These are phyloP conservation scores for Sceloporus undulatus DNA, from an alignment of 2,113 vertebrate genomes.

Conservation along the genomic window DNA sequence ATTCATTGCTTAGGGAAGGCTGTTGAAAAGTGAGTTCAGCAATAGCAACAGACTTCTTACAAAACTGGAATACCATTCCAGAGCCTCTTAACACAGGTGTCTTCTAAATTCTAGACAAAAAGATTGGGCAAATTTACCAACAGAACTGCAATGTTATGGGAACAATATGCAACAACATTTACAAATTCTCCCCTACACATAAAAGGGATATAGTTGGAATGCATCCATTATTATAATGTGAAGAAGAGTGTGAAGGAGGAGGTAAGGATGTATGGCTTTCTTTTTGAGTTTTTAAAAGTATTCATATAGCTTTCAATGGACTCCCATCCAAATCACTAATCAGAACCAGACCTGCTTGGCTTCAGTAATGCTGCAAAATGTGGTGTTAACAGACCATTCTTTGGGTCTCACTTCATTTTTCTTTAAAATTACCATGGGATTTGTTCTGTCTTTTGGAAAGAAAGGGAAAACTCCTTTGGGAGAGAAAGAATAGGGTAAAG, in stretches of 20 bases:
- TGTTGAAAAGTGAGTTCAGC: not conserved
- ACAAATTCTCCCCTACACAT: not conserved
- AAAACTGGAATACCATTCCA: slow-evolving; percentile 27
- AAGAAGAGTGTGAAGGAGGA: too few relatives aligned
- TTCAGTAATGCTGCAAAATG: not conserved
- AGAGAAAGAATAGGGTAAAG: not conserved
- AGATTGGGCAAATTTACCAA: not conserved
- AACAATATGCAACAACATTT: not conserved
- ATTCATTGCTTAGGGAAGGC: not conserved
- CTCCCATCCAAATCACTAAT: not conserved
- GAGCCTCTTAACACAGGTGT: not conserved
- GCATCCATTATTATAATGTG: not conserved
- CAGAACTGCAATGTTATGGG: not conserved
- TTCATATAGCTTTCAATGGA: not conserved
- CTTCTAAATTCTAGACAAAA: slow-evolving; percentile 28
- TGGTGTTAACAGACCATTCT: not conserved
- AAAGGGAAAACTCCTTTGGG: not conserved
- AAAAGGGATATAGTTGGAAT: not conserved
- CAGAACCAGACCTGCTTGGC: not conserved
- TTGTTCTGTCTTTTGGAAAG: not conserved
- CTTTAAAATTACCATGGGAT: not conserved
- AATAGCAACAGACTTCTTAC: not conserved
- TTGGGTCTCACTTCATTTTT: not conserved
- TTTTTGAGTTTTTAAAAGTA: not conserved
- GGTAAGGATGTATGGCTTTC: not conserved